Conservation (phyloP, 2,797 vertebrate species). For the Tarsius wallacei region DNA sequence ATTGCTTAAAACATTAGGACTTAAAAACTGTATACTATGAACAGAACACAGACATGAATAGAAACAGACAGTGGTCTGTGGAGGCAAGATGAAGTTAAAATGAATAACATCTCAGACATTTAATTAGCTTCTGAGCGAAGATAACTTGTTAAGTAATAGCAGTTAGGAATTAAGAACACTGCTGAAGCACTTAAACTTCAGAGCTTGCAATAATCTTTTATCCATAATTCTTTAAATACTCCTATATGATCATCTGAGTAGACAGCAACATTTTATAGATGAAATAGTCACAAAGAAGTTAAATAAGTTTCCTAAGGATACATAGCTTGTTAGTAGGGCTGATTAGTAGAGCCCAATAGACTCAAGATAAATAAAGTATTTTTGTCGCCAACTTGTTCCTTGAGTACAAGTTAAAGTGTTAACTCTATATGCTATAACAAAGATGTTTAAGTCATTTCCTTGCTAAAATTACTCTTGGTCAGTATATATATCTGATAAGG, state of each 20-base stretch:
- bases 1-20: constrained; percentile 9
- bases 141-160: not conserved
- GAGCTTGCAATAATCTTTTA: not conserved
- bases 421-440: not conserved
- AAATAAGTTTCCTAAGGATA: not conserved
- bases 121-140: constrained; percentile 10
- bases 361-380: constrained; percentile 24
- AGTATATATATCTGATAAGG: not conserved
- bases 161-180: not conserved
- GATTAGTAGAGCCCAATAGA: not conserved
- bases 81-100: constrained; percentile 2
- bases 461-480: constrained; percentile 35
- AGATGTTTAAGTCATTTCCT: constrained; percentile 26
- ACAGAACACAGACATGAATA: not conserved
- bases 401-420: not conserved
- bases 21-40: constrained; percentile 3
- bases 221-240: not conserved
- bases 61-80: not conserved
- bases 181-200: not conserved
- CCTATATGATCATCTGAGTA: not conserved
- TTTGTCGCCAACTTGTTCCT: constrained; percentile 13
- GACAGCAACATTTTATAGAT: not conserved
- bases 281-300: not conserved
- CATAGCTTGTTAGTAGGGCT: not conserved
- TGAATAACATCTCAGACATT: constrained; percentile 23